phyloP scores from a whole-genome alignment of 2,888 invertebrate genomes.

The Aromia moschata region DNA sequence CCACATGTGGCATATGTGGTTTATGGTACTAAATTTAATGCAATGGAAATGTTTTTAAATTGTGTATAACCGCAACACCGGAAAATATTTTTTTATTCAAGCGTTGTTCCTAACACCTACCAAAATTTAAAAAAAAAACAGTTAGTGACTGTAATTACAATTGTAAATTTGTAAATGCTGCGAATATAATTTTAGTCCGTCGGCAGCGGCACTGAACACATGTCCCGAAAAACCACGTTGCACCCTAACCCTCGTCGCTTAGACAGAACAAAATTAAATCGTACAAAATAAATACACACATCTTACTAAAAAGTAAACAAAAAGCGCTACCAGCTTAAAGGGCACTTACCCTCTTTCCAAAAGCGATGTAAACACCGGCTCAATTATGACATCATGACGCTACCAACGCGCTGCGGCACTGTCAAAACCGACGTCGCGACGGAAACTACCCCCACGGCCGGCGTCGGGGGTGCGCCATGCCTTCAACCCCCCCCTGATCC shows the following conservation, averaged over 20 bases:
- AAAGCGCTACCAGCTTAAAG: background rate
- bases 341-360: slow-evolving; percentile 13
- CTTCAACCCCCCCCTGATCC: slow-evolving; percentile 19
- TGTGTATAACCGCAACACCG: too few relatives aligned
- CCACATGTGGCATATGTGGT: too few relatives aligned
- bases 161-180: too few relatives aligned
- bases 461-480: slow-evolving; percentile 17
- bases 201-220: too few relatives aligned
- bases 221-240: slow-evolving; percentile 16
- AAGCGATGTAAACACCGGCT: slow-evolving; percentile 23
- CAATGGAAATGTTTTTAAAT: too few relatives aligned
- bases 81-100: too few relatives aligned
- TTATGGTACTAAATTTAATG: too few relatives aligned
- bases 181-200: too few relatives aligned
- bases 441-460: slow-evolving; percentile 23
- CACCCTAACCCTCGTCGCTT: background rate
- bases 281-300: background rate
- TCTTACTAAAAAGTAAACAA: background rate
- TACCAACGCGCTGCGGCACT: slow-evolving; percentile 23
- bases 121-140: too few relatives aligned
- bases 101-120: too few relatives aligned
- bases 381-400: slow-evolving; percentile 20
- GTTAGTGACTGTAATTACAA: too few relatives aligned
- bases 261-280: background rate
- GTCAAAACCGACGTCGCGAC: slow-evolving; percentile 25